Base-by-base conservation (phyloP, 1,140 invertebrate species). In the Drosophila tristis region DNA sequence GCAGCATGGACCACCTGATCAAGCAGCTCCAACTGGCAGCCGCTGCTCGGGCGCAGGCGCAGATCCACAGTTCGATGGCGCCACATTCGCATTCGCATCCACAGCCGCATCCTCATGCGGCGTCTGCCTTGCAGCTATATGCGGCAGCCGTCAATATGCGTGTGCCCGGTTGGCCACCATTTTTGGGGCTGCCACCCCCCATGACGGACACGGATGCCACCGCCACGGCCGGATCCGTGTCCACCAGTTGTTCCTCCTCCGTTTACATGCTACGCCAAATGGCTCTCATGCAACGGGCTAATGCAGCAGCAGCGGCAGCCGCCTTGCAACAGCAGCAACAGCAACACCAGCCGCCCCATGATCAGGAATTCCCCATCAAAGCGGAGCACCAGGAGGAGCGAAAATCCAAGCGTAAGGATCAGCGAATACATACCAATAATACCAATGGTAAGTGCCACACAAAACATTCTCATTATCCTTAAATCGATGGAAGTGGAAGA, bases 21-120 rank as follows among this genome's bases (percentile, higher is more conserved):
- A 81, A 87, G 62, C 82, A 87, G 55, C 70, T 86, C 45, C 81
- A 86, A 50, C 60, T 87, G 53, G 82, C 82, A 29, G 81, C 82
- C n/a, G 82, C 74, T 75, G 82, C 74, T 53, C 81, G 76, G 48
- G 76, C 76, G 76, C 75, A 78, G 47, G 64, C 74, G 9, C 67
- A 78, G 9, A 50, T 49, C 20, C 58, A 29, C 25, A 25, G 39
- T 31, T 45, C 31, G 48, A 51, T 20, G 59, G 8, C 29, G 9
- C 43, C 43, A 13, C 64, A 15, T 11, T 50, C 31, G 23, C 53
- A 63, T 35, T 13, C 20, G 25, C 67, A 57, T 31, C 55, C 56
- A 4, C 56, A 51, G 39, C 35, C 42, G 7, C 56, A 51, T 43
- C 54, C 47, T 2, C 70, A 64, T 51, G 51, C 50, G 5, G 47